Evolutionary conservation across 2,888 invertebrate genomes (phyloP).

Genomic region (Anodontia alba): DNA sequence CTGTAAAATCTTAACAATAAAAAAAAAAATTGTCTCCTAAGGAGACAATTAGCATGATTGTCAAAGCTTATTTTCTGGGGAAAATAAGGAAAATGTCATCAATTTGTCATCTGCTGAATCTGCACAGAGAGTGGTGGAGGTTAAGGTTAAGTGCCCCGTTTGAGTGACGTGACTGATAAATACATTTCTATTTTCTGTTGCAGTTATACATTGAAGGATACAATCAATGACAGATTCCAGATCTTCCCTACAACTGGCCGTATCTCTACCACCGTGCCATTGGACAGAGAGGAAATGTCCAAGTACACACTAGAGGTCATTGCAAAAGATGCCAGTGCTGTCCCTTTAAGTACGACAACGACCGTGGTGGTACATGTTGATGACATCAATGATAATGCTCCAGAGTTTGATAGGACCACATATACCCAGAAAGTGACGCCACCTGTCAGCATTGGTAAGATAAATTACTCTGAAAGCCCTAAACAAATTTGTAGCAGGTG

Average conservation of each 20-base stretch:
- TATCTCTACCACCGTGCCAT: conserved; percentile 88
- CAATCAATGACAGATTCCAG: conserved; percentile 89
- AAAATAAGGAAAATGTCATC: too few species aligned
- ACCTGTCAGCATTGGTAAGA: conserved; percentile 89
- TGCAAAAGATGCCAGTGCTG: conserved; percentile 80
- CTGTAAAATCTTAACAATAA: too few species aligned
- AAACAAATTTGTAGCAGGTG: too few species aligned
- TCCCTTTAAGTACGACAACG: conserved; percentile 86
- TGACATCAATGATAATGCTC: conserved; percentile 93
- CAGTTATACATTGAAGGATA: conserved; percentile 91
- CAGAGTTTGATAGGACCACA: conserved; percentile 87
- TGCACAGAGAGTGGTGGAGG: too few species aligned
- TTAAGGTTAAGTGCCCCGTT: too few species aligned
- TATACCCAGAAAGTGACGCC: conserved; percentile 94
- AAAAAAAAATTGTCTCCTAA: too few species aligned
- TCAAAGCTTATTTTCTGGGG: too few species aligned
- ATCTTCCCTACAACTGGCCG: conserved; percentile 92
- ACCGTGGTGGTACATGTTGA: conserved; percentile 87
- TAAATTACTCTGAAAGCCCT: too few species aligned
- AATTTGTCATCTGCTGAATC: too few species aligned
- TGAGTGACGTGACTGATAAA: too few species aligned
- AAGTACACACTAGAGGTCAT: conserved; percentile 82
- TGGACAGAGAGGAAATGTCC: conserved; percentile 90
- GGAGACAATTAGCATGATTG: too few species aligned
- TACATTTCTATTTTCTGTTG: conserved; percentile 38